A percentile compares a stretch with the other conserved stretches of the same genome.
phyloP scores from a whole-genome alignment of 2,797 vertebrate species.

The Rhodeus uyekii region DNA sequence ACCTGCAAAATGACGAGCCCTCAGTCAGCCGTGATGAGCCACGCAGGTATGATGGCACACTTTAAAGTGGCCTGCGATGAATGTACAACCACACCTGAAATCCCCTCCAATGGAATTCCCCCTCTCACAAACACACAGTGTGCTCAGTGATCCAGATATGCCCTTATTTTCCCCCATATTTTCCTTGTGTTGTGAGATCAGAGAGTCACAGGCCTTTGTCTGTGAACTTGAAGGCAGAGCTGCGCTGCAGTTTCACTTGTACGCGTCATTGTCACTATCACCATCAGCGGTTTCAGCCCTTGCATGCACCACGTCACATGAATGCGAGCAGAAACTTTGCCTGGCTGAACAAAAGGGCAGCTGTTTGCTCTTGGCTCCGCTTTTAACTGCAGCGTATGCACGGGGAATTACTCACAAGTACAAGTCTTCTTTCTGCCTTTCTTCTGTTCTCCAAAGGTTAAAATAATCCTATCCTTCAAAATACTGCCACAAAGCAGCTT shows the following conservation, averaged over 20 bases:
- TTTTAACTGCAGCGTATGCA: slow-evolving; percentile 62
- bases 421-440: slow-evolving; percentile 68
- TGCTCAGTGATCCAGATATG: slow-evolving; percentile 44
- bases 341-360: slow-evolving; percentile 73
- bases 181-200: slow-evolving; percentile 49
- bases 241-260: slow-evolving; percentile 58
- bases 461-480: slow-evolving; percentile 58
- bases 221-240: slow-evolving; percentile 50
- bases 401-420: slow-evolving; percentile 62
- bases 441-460: slow-evolving; percentile 71
- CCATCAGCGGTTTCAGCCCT: slow-evolving; percentile 62
- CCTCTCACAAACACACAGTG: slow-evolving; percentile 52
- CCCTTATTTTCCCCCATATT: slow-evolving; percentile 50
- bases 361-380: slow-evolving; percentile 72
- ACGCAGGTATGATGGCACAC: slow-evolving; percentile 67
- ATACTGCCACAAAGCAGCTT: slow-evolving; percentile 57
- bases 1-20: slow-evolving; percentile 54
- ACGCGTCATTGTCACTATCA: slow-evolving; percentile 49
- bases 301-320: slow-evolving; percentile 63
- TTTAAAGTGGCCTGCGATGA: slow-evolving; percentile 78
- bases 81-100: slow-evolving; percentile 72
- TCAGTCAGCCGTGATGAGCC: slow-evolving; percentile 55
- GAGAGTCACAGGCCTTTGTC: slow-evolving; percentile 47
- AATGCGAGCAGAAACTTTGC: slow-evolving; percentile 71
- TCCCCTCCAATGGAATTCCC: slow-evolving; percentile 74